Conservation (phyloP, 2,113 vertebrate genomes). For the Festucalex cinctus region DNA sequence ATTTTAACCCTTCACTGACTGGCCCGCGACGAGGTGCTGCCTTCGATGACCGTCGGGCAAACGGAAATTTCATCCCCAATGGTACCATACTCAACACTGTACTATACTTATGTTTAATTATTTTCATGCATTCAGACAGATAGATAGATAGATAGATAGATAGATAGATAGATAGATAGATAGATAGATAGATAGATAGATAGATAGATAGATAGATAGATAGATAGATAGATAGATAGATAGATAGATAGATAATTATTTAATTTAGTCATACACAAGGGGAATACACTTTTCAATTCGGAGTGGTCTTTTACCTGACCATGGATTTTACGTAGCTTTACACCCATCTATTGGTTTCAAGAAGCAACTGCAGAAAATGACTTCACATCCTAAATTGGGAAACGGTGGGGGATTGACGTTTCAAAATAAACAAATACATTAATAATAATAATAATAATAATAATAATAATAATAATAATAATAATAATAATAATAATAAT, state of each 20-base stretch:
- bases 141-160: not conserved
- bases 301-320: too few species aligned
- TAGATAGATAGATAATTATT: not conserved
- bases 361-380: not conserved
- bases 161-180: not conserved
- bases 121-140: not conserved
- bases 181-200: too few species aligned
- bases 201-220: too few species aligned
- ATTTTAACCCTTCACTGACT: constrained; percentile 61
- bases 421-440: too few species aligned
- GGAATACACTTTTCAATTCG: too few species aligned
- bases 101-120: too few species aligned
- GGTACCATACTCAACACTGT: not conserved
- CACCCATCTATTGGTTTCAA: not conserved
- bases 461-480: too few species aligned
- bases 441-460: too few species aligned
- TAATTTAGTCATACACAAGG: too few species aligned
- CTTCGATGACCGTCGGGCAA: constrained; percentile 12
- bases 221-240: not conserved
- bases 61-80: not conserved
- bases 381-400: too few species aligned
- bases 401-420: too few species aligned
- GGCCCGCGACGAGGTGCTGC: constrained; percentile 16
- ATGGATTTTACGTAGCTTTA: not conserved
- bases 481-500: too few species aligned